Conservation (phyloP, 37 sponge, comb jelly and placozoan species). For the Eunapius fragilis region DNA sequence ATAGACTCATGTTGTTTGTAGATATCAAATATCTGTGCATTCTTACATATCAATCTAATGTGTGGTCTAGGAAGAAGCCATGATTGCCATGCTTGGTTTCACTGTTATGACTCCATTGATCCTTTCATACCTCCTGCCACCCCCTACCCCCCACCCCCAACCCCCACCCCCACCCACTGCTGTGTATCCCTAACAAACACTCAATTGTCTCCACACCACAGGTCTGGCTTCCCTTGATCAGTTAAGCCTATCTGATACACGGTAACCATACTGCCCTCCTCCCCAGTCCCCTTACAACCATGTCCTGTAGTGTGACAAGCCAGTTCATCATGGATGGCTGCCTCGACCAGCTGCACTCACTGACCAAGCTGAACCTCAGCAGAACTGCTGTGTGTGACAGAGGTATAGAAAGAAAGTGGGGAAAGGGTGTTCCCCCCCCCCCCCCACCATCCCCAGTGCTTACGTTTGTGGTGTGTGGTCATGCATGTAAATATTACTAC, state of each 20-base stretch:
- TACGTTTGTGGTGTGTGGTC: neutral
- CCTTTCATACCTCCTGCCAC: neutral
- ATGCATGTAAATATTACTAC: no score
- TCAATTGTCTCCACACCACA: neutral
- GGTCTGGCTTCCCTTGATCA: constrained; percentile 19
- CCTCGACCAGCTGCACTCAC: constrained; percentile 12
- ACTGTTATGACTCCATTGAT: neutral
- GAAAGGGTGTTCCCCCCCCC: neutral
- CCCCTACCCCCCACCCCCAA: no score
- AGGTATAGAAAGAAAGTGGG: constrained; percentile 20
- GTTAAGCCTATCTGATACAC: constrained; percentile 44
- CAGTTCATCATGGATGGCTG: constrained; percentile 40
- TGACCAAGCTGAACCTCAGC: constrained; percentile 59
- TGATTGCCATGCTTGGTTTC: neutral
- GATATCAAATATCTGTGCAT: no score
- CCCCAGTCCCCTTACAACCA: neutral
- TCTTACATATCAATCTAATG: no score
- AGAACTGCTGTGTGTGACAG: constrained; percentile 58
- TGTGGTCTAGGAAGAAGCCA: neutral
- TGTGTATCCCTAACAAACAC: no score
- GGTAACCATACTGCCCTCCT: constrained; percentile 4
- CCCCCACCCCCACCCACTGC: no score
- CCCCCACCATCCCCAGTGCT: neutral
- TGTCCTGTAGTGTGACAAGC: constrained; percentile 53
- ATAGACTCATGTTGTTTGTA: no score